Evolutionary conservation across 2,797 vertebrate genomes (phyloP).

Genomic region (Anas flavirostris): DNA sequence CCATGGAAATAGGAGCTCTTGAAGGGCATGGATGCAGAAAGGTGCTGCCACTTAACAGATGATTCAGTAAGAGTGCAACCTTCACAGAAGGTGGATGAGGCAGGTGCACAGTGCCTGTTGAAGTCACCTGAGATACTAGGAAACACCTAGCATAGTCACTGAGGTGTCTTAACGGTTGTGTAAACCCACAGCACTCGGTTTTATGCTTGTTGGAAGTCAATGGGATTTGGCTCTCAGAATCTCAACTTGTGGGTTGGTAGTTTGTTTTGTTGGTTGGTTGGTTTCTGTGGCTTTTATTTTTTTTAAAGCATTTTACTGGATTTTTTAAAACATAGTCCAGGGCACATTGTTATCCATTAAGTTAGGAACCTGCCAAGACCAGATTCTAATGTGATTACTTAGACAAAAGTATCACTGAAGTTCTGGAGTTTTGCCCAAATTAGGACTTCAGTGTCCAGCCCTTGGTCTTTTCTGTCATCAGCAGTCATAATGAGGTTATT

Average conservation of each 20-base stretch:
- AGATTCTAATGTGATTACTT: neutral
- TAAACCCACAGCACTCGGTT: fast-evolving
- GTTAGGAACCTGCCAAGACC: neutral
- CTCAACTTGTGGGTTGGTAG: neutral
- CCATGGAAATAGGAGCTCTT: neutral
- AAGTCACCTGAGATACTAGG: neutral
- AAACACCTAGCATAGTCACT: neutral
- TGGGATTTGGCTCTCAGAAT: neutral
- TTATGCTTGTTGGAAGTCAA: neutral
- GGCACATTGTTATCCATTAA: neutral
- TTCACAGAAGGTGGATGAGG: neutral
- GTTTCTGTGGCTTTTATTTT: neutral
- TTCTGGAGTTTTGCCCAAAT: constrained; percentile 28
- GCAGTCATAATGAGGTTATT: constrained; percentile 3
- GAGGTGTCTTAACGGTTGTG: fast-evolving
- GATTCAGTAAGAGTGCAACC: neutral
- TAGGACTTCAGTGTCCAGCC: neutral
- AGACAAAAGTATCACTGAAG: neutral
- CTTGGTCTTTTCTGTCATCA: constrained; percentile 14
- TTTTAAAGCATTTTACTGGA: neutral
- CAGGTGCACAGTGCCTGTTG: neutral
- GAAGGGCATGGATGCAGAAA: neutral
- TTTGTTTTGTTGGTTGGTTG: neutral
- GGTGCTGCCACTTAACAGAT: neutral
- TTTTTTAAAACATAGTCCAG: neutral